phyloP scores from a whole-genome alignment of 2,797 vertebrate species.

The Hemibagrus guttatus region DNA sequence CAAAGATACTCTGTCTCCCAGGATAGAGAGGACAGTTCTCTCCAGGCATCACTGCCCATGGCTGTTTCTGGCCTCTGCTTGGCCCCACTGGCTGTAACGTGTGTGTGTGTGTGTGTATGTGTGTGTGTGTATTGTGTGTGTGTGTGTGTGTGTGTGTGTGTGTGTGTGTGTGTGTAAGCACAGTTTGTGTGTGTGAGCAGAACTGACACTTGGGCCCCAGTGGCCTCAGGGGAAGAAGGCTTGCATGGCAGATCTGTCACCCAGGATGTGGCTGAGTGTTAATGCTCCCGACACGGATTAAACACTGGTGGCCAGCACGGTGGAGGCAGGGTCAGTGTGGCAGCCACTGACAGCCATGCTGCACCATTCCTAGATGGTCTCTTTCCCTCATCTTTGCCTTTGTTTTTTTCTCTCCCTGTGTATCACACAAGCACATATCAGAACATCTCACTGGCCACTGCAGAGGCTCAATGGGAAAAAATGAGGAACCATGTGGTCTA shows the following conservation, averaged over 20 bases:
- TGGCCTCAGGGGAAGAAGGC: constrained; percentile 73
- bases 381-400: constrained; percentile 60
- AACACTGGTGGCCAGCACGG: constrained; percentile 83
- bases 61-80: constrained; percentile 60
- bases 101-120: constrained; percentile 32
- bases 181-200: constrained; percentile 67
- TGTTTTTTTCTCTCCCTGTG: neutral
- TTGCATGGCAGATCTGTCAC: constrained; percentile 94
- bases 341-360: constrained; percentile 78
- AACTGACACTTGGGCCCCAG: constrained; percentile 68
- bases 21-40: constrained; percentile 71
- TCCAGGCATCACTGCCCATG: constrained; percentile 68
- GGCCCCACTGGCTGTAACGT: constrained; percentile 60
- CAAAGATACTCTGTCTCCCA: constrained; percentile 66
- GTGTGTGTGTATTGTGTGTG: constrained; percentile 60
- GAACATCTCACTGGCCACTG: constrained; percentile 11
- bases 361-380: constrained; percentile 64
- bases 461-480: neutral
- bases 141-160: constrained; percentile 60
- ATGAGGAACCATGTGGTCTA: neutral
- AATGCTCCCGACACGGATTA: constrained; percentile 95
- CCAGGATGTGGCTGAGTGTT: constrained; percentile 90
- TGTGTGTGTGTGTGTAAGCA: constrained; percentile 36
- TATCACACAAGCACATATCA: constrained; percentile 12
- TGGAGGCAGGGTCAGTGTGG: constrained; percentile 76